Evolutionary conservation across 2,888 invertebrate genomes (phyloP).

Genomic region (Doris montereyensis): DNA sequence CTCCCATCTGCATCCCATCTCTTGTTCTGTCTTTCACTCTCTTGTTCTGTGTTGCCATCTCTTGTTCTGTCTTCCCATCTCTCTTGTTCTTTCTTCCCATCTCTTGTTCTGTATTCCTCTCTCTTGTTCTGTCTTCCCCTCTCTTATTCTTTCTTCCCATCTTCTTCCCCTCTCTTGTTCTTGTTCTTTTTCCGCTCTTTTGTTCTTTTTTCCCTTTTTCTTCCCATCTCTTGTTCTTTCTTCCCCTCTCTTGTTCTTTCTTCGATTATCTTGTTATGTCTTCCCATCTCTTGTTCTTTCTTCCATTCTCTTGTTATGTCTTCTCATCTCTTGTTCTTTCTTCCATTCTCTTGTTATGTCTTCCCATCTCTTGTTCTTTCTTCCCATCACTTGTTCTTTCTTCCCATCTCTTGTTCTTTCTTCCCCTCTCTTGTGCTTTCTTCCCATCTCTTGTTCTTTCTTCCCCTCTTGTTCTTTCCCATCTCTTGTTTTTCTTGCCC

Average conservation of each 20-base stretch:
- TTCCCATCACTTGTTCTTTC: not conserved
- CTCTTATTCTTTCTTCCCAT: not conserved
- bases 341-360: not conserved
- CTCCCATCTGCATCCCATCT: not conserved
- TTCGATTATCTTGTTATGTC: not conserved
- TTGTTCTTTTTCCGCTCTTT: not conserved
- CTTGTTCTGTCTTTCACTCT: not conserved
- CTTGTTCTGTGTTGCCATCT: not conserved
- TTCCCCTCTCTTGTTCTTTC: not conserved
- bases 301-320: not conserved
- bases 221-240: not conserved
- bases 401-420: not conserved
- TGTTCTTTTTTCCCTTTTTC: not conserved
- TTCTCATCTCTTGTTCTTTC: not conserved
- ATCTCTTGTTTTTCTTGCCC: not conserved
- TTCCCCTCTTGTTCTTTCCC: not conserved
- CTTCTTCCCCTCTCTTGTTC: slow-evolving; percentile 8
- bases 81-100: not conserved
- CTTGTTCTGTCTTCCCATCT: slow-evolving; percentile 15
- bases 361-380: not conserved
- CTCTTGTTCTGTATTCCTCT: slow-evolving; percentile 7
- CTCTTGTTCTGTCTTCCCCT: not conserved
- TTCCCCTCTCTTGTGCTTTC: not conserved
- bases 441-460: not conserved
- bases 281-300: not conserved